phyloP scores from a whole-genome alignment of 1,140 invertebrate species.

The Periplaneta americana region DNA sequence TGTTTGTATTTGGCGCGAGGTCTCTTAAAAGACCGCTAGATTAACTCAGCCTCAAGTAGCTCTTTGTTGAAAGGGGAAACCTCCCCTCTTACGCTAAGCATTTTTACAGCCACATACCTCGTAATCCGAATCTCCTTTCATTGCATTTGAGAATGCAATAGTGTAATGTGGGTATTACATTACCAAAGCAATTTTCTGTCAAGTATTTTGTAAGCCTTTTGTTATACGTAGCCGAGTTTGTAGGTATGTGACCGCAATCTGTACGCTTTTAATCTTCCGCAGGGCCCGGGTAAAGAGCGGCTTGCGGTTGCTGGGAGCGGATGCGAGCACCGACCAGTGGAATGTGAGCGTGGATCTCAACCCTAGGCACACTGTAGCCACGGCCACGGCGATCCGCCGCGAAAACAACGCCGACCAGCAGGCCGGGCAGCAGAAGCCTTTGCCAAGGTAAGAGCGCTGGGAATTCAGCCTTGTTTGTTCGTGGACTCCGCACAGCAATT shows the following conservation, averaged over 20 bases:
- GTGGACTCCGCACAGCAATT: too few species aligned
- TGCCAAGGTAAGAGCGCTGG: neutral
- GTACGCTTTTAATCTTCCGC: slow-evolving; percentile 31
- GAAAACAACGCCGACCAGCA: slow-evolving; percentile 30
- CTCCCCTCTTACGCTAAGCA: too few species aligned
- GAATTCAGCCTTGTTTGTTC: too few species aligned
- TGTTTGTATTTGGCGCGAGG: too few species aligned
- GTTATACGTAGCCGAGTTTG: slow-evolving; percentile 20
- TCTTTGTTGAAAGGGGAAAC: too few species aligned
- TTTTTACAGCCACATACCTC: too few species aligned
- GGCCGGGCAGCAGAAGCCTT: neutral
- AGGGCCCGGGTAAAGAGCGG: slow-evolving; percentile 84
- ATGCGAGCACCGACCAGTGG: slow-evolving; percentile 72
- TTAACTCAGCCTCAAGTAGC: too few species aligned
- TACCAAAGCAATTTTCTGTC: too few species aligned
- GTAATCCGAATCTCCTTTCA: too few species aligned
- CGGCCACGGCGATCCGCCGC: slow-evolving; percentile 74
- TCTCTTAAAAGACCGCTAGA: too few species aligned
- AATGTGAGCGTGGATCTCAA: slow-evolving; percentile 78
- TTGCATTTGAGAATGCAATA: too few species aligned
- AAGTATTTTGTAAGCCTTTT: neutral
- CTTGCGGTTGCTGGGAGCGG: slow-evolving; percentile 72
- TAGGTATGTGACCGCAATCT: neutral
- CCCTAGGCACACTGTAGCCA: slow-evolving; percentile 74
- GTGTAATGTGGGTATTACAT: neutral